phyloP scores from a whole-genome alignment of 2,888 invertebrate genomes.

The Lysandra bellargus region DNA sequence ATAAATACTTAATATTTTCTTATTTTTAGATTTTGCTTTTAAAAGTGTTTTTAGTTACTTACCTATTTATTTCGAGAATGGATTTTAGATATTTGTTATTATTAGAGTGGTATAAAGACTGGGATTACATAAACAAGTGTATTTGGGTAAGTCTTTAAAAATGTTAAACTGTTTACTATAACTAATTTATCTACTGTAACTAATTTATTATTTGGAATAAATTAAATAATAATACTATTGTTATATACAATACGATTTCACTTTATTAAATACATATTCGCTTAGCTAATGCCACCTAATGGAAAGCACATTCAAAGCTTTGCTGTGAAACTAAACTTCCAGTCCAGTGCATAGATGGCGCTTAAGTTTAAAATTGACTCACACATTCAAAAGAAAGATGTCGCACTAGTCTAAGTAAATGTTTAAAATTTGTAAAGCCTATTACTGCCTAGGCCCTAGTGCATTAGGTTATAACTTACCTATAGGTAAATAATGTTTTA shows the following conservation, averaged over 20 bases:
- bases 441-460: not conserved
- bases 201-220: not conserved
- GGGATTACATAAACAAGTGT: constrained; percentile 63
- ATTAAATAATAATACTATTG: no score
- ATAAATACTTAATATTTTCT: not conserved
- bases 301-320: not conserved
- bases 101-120: constrained; percentile 68
- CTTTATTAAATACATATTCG: no score
- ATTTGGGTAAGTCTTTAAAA: constrained; percentile 63
- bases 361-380: not conserved
- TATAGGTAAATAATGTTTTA: no score
- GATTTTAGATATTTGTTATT: constrained; percentile 55
- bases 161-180: no score
- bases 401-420: not conserved
- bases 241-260: not conserved
- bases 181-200: no score
- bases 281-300: constrained; percentile 15
- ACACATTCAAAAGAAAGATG: not conserved
- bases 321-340: not conserved
- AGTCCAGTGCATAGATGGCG: constrained; percentile 17
- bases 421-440: not conserved
- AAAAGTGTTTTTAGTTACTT: not conserved
- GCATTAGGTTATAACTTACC: not conserved
- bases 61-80: constrained; percentile 39
- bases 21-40: not conserved